phyloP scores from a whole-genome alignment of 2,888 invertebrate species.

The Drosophila macrospina region DNA sequence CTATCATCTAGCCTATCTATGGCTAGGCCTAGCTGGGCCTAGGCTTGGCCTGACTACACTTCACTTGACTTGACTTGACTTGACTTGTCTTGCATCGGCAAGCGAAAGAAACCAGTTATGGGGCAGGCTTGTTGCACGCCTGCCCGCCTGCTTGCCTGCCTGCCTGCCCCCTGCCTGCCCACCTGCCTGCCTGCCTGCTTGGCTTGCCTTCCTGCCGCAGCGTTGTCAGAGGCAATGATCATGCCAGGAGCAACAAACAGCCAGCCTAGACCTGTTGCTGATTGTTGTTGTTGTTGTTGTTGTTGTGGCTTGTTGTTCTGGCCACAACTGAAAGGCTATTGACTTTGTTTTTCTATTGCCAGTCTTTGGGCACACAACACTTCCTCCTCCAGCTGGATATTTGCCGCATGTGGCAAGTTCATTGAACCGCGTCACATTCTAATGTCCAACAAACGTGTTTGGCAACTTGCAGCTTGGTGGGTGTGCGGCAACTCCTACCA shows the following conservation, averaged over 20 bases:
- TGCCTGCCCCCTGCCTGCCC: constrained; percentile 12
- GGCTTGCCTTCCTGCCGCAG: constrained; percentile 14
- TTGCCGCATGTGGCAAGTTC: constrained; percentile 55
- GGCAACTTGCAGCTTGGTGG: constrained; percentile 58
- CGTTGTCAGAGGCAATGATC: constrained; percentile 64
- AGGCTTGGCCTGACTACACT: constrained; percentile 27
- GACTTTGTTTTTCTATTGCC: constrained; percentile 77
- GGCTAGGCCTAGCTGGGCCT: constrained; percentile 24
- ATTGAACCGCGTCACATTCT: constrained; percentile 68
- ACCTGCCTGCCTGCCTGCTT: constrained; percentile 6
- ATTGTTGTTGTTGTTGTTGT: constrained; percentile 22
- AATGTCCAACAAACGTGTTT: constrained; percentile 76
- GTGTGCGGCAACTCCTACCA: constrained; percentile 21
- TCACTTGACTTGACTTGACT: constrained; percentile 18
- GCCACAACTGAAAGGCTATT: constrained; percentile 67
- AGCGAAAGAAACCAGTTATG: constrained; percentile 66
- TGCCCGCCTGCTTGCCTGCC: constrained; percentile 14
- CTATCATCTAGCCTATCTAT: constrained; percentile 77
- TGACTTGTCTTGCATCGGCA: constrained; percentile 23
- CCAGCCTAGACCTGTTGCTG: constrained; percentile 72
- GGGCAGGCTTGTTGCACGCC: constrained; percentile 72
- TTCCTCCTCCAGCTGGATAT: constrained; percentile 67
- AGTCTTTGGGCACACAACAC: constrained; percentile 62
- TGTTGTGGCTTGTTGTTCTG: constrained; percentile 18
- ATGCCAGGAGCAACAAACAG: constrained; percentile 65